Percentiles rank a stretch among this genome's conserved stretches.
These are phyloP conservation scores for Otolemur garnettii DNA, from an alignment of 2,113 vertebrate genomes.

Conservation along the genomic window DNA sequence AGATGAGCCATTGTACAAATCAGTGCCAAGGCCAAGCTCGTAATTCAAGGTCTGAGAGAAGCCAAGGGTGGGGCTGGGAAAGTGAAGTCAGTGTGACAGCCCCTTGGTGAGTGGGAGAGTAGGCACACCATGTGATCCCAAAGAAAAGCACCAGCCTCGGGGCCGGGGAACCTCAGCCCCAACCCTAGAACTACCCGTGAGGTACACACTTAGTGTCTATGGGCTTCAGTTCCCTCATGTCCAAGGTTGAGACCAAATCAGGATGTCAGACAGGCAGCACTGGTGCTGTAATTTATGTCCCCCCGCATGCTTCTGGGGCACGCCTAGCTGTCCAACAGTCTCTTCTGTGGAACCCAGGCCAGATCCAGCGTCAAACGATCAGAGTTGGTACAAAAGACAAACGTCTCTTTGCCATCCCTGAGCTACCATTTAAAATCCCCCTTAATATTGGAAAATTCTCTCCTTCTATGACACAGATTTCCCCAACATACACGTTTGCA, in stretches of 20 bases:
- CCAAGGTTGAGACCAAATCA: neutral
- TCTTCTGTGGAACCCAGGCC: neutral
- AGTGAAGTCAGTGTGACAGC: slow-evolving; percentile 56
- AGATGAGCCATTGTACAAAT: slow-evolving; percentile 68
- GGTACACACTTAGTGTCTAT: neutral
- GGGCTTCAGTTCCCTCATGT: neutral
- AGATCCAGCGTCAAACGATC: neutral
- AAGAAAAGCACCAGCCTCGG: neutral
- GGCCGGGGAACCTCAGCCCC: neutral
- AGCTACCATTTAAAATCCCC: neutral
- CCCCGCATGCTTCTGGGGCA: no score
- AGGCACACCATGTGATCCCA: neutral
- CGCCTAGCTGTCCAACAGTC: neutral
- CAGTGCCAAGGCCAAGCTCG: slow-evolving; percentile 62
- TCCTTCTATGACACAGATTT: neutral
- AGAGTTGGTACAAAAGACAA: neutral
- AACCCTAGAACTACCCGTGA: neutral
- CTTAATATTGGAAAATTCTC: neutral
- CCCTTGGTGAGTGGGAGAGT: neutral
- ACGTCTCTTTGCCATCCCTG: neutral
- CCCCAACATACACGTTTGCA: neutral
- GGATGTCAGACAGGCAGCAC: neutral
- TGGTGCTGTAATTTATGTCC: neutral
- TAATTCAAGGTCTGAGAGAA: slow-evolving; percentile 33
- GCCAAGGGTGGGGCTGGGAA: slow-evolving; percentile 80